These are phyloP conservation scores for Asarcornis scutulata DNA, from an alignment of 2,113 vertebrate species.

Conservation along the genomic window DNA sequence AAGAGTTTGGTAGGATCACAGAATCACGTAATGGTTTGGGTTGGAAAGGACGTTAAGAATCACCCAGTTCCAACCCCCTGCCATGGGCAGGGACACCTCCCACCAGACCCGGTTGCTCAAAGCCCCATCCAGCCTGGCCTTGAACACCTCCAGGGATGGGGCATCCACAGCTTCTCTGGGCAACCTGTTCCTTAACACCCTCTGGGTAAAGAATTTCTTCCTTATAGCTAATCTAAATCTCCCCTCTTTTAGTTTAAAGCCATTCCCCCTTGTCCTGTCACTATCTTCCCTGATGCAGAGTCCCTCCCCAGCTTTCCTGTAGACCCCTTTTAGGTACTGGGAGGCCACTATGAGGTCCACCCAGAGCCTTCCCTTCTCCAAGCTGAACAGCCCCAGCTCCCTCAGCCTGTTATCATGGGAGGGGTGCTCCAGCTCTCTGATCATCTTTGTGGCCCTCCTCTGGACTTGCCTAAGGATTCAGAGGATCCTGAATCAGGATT, in stretches of 20 bases:
- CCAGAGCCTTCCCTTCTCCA: neutral
- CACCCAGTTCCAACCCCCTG: neutral
- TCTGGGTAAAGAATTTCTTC: neutral
- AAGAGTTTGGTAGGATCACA: neutral
- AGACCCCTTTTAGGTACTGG: neutral
- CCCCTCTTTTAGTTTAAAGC: neutral
- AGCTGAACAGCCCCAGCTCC: neutral
- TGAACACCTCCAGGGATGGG: neutral
- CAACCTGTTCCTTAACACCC: neutral
- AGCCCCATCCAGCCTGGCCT: neutral
- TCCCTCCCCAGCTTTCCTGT: neutral
- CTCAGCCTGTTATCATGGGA: neutral
- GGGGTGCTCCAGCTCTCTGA: neutral
- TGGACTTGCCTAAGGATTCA: neutral
- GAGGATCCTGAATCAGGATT: neutral
- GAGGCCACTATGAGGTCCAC: neutral
- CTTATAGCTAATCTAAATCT: neutral
- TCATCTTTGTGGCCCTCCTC: neutral
- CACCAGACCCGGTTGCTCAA: neutral
- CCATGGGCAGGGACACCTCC: neutral
- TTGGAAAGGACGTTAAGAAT: neutral
- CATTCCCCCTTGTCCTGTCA: neutral
- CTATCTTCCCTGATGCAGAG: neutral
- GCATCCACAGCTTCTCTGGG: neutral
- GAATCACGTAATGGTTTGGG: neutral